phyloP scores from a whole-genome alignment of 2,113 vertebrate genomes.

The Crotophaga sulcirostris region DNA sequence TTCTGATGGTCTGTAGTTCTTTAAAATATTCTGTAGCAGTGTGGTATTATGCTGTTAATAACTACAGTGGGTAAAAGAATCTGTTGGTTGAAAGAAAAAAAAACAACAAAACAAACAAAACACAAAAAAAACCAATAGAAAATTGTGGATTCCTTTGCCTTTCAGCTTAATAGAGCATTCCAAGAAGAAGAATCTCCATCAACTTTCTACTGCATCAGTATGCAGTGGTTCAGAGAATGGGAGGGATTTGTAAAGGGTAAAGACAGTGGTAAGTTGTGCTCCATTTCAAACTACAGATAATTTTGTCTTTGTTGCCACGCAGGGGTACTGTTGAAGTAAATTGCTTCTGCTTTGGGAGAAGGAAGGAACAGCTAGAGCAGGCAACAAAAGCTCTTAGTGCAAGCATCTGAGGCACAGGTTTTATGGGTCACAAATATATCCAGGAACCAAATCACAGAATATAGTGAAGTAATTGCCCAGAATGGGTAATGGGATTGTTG shows the following conservation, averaged over 20 bases:
- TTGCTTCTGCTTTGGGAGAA: background rate
- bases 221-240: constrained; percentile 99
- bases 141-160: background rate
- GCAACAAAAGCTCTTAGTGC: background rate
- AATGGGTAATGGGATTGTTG: background rate
- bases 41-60: background rate
- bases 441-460: background rate
- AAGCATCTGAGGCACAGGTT: background rate
- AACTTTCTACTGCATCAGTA: constrained; percentile 97
- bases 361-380: background rate
- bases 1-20: background rate
- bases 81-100: background rate
- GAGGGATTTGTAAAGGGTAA: constrained; percentile 98
- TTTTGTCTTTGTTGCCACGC: background rate
- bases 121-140: no score
- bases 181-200: constrained; percentile 96
- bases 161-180: constrained; percentile 96
- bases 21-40: background rate
- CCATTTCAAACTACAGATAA: background rate
- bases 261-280: constrained; percentile 87
- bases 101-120: no score
- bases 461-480: background rate
- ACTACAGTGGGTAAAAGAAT: background rate
- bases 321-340: background rate
- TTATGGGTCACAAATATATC: background rate